Percentiles rank a stretch among this genome's conserved stretches.
Evolutionary conservation across 2,888 invertebrate genomes (phyloP).

Genomic region (Mesorhabditis belari): DNA sequence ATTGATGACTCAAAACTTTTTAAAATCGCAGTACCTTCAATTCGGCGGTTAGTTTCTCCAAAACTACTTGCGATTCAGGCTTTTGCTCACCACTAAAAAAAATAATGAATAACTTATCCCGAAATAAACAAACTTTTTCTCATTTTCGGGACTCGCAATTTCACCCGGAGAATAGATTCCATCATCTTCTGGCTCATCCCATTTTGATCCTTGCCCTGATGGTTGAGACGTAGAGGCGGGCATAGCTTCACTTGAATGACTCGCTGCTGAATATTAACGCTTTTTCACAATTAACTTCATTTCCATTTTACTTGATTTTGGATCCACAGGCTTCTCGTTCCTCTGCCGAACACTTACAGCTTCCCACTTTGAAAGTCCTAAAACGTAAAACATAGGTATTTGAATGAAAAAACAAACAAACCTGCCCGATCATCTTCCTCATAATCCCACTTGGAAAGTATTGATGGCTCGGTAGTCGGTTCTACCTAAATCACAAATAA

Average conservation of each 20-base stretch:
- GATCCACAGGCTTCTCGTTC: too few relatives aligned
- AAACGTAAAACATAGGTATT: neutral
- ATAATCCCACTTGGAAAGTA: slow-evolving; percentile 12
- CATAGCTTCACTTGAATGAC: neutral
- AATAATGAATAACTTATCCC: too few relatives aligned
- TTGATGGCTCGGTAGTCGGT: slow-evolving; percentile 1
- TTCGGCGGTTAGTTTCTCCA: neutral
- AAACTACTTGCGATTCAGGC: slow-evolving; percentile 2
- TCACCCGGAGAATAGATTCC: neutral
- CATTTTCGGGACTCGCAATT: neutral
- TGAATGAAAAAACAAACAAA: too few relatives aligned
- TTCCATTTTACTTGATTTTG: slow-evolving; percentile 5
- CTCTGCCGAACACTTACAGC: neutral
- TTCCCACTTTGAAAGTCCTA: neutral
- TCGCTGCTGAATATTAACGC: slow-evolving; percentile 7
- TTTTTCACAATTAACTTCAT: too few relatives aligned
- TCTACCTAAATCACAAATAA: neutral
- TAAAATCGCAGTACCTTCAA: neutral
- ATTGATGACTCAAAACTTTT: too few relatives aligned
- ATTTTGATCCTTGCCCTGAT: neutral
- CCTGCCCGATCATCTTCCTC: slow-evolving; percentile 5
- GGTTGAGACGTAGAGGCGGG: neutral
- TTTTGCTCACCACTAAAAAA: slow-evolving; percentile 5
- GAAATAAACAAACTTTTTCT: too few relatives aligned
- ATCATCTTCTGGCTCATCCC: slow-evolving; percentile 1